Base-by-base conservation (phyloP, 1,140 invertebrate species). In the Drosophila repleta region DNA sequence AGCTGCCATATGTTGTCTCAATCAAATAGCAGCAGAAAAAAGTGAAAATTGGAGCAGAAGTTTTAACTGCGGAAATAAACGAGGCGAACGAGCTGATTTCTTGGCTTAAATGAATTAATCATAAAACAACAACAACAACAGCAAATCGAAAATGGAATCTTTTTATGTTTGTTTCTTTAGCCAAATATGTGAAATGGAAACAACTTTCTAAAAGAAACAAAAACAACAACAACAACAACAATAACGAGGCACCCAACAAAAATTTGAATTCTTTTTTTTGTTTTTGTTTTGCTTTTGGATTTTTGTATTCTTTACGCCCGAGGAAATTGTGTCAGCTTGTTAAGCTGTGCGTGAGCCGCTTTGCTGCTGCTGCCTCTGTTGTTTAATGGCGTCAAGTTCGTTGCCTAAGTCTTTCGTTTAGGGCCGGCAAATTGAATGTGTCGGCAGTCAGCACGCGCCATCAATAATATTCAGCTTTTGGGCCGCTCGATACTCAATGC, bases 161-260 rank as follows among this genome's bases (percentile, higher is more conserved):
- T 80, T 72, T 87, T 75, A 74, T 67, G 29, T 81, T 66, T 69
- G 57, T 35, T 66, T 46, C 76, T 83, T 87, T 73, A 85, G 83
- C 82, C 83, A 87, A 85, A 87, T 87, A 88, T 88, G 82, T 87
- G 82, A 87, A 87, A 87, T 87, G 82, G 83, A 87, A 88, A 87
- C 61, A 87, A 87, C 82, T 85, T 85, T 85, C 82, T 85, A 87
- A 87, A 87, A 76, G 82, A 80, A 80, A 57, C 49, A 79, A 75
- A 68, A 56, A 64, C 48, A 63, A 78, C 68, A 73, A 73, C 48
- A 56, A 64, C 48, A 63, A 78, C 68, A 73, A 73, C 48, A 73
- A 76, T 41, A 49, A 53, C 60, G 62, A 82, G 66, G 82, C 68
- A 87, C 74, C 55, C 11, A 11, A 35, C 11, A 17, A 79, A 87